A percentile compares a stretch with the other conserved stretches of the same genome.
These are phyloP conservation scores for Aurelia sp. DNA, from an alignment of 30 jellyfish, hydroid and myxozoan genomes.

Conservation along the genomic window DNA sequence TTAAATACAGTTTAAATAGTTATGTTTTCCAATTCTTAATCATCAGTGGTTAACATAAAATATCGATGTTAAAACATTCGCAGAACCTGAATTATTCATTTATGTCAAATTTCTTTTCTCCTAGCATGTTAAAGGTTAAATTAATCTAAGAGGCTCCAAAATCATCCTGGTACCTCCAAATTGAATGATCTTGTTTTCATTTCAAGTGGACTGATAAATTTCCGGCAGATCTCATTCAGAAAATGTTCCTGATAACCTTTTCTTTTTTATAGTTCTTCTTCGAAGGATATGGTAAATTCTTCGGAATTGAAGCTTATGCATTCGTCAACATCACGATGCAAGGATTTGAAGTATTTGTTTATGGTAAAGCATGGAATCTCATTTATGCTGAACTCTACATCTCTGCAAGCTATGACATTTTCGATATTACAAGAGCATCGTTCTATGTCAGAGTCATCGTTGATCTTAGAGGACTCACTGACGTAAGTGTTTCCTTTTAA, in stretches of 20 bases:
- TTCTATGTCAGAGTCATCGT: conserved; percentile 96
- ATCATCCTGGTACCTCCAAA: too few relatives aligned
- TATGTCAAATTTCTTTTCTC: too few relatives aligned
- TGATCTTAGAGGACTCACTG: conserved; percentile 89
- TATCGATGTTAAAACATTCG: too few relatives aligned
- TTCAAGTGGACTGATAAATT: background rate
- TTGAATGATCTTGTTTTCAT: too few relatives aligned
- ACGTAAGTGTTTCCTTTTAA: conserved; percentile 46
- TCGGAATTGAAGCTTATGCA: conserved; percentile 92
- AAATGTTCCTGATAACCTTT: too few relatives aligned
- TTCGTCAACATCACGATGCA: conserved; percentile 86
- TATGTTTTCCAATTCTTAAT: too few relatives aligned
- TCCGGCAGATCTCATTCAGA: background rate
- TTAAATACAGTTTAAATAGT: too few relatives aligned
- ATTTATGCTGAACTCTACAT: conserved; percentile 93
- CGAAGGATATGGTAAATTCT: conserved; percentile 92
- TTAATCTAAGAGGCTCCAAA: too few relatives aligned
- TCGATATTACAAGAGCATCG: conserved; percentile 75
- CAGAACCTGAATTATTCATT: too few relatives aligned
- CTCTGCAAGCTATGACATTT: conserved; percentile 87
- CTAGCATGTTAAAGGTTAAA: too few relatives aligned
- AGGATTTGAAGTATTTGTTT: conserved; percentile 84
- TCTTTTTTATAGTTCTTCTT: conserved; percentile 76
- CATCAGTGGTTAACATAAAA: too few relatives aligned
- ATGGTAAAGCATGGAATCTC: conserved; percentile 95